Base-by-base conservation (phyloP, 1,140 invertebrate genomes). In the Cheumatopsyche charites region DNA sequence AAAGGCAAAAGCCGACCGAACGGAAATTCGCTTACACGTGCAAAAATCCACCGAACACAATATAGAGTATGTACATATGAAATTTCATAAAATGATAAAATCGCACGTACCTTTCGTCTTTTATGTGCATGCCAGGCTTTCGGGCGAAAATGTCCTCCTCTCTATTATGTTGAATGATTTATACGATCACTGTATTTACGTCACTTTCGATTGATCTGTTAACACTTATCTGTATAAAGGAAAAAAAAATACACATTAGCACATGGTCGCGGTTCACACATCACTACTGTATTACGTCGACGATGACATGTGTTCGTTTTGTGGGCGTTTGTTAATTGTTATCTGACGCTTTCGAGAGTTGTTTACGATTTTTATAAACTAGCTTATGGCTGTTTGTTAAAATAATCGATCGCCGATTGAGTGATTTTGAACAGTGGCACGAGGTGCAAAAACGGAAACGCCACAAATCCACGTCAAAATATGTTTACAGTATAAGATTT, bases 21-120 rank as follows among this genome's bases (percentile, higher is more conserved):
- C 7, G 21, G 2, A 58, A 58, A 7, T 47, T 47, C 43, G 12
- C 15, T 47, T 47, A 47, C 43, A 15, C 12, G 11, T 47, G 12
- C 43, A 47, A n/a, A n/a, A 47, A 47, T n/a, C n/a, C n/a, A 42
- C 5, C 5, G 41, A 42, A 42, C 41, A 6, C 41, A 12, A 42
- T 42, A 42, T 42, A 42, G 5, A 42, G n/a, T 42, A 42, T 42
- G 12, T 42, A 42, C 15, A 52, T 58, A 58, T 58, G 29, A 36
- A 9, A 36, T 21, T 58, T 4, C 15, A 52, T 21, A 13, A 7
- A 58, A 58, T 58, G 11, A 21, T 15, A 58, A 58, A 36, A 4
- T 36, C 29, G 29, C 13, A 47, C 62, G 1, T 19, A 68, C 66
- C 66, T 68, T 68, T 68, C 65, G 21, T 67, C 49, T 26, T 55